Evolutionary conservation across 2,797 vertebrate genomes (phyloP).

Genomic region (Crax fasciolata): DNA sequence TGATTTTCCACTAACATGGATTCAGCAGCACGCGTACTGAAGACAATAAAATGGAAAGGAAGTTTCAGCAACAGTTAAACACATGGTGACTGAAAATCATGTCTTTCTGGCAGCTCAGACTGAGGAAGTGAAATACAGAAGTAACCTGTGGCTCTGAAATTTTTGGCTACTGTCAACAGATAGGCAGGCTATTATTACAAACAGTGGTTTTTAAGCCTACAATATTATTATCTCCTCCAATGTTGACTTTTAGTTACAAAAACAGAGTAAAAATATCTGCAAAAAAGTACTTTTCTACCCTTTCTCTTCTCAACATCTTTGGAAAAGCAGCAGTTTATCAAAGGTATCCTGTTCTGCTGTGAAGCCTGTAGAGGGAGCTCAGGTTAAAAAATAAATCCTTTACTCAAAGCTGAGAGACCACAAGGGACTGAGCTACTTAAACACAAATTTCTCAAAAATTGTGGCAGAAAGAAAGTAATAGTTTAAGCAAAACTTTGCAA

Average conservation of each 20-base stretch:
- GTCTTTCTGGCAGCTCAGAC: not conserved
- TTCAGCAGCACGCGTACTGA: not conserved
- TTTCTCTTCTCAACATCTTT: not conserved
- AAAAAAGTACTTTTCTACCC: not conserved
- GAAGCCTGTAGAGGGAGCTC: constrained; percentile 64
- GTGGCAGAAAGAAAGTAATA: not conserved
- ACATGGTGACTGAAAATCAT: not conserved
- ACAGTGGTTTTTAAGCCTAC: not conserved
- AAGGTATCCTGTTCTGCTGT: not conserved
- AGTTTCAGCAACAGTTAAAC: not conserved
- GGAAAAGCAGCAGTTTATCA: not conserved
- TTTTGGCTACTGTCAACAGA: not conserved
- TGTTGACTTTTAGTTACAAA: not conserved
- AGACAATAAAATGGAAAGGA: not conserved
- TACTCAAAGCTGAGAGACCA: not conserved
- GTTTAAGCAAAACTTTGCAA: not conserved
- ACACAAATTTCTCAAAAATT: not conserved
- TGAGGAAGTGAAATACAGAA: constrained; percentile 24
- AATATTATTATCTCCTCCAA: not conserved
- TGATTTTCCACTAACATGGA: not conserved
- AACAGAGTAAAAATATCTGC: not conserved
- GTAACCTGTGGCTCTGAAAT: not conserved
- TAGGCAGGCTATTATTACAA: not conserved
- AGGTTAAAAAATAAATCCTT: constrained; percentile 8
- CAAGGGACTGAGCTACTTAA: rapidly evolving